Percentiles rank a stretch among this genome's conserved stretches.
Evolutionary conservation across 2,888 invertebrate genomes (phyloP).

Genomic region (Dryadula phaetusa): DNA sequence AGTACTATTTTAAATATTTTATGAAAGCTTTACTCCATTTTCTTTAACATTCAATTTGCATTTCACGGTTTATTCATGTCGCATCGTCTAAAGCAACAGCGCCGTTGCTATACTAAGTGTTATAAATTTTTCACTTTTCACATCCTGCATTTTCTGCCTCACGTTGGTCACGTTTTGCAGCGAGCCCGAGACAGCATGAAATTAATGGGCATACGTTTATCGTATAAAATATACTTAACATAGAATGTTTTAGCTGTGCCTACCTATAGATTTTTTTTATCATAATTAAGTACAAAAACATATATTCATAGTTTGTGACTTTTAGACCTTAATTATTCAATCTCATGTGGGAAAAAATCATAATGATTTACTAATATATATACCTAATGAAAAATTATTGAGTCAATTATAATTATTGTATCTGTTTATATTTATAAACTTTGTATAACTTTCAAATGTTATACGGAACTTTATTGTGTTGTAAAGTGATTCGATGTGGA

Average conservation of each 20-base stretch:
- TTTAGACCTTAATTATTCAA: too few relatives aligned
- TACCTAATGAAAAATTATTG: too few relatives aligned
- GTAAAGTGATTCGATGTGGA: too few relatives aligned
- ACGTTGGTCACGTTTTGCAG: slow-evolving; percentile 37
- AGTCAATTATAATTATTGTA: too few relatives aligned
- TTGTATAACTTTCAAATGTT: too few relatives aligned
- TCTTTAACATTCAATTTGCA: slow-evolving; percentile 4
- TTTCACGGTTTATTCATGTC: slow-evolving; percentile 20
- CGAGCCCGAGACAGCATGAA: slow-evolving; percentile 32
- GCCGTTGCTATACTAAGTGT: slow-evolving; percentile 32
- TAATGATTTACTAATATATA: too few relatives aligned
- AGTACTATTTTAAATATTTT: background rate
- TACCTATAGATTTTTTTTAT: background rate
- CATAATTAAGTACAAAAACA: background rate
- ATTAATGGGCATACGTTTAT: slow-evolving; percentile 38
- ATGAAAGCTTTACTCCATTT: background rate
- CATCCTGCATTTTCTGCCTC: slow-evolving; percentile 36
- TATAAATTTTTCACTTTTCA: slow-evolving; percentile 43
- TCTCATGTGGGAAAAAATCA: too few relatives aligned
- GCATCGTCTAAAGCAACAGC: slow-evolving; percentile 23
- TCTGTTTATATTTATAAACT: too few relatives aligned
- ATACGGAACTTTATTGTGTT: too few relatives aligned
- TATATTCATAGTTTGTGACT: background rate
- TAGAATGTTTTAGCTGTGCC: slow-evolving; percentile 18
- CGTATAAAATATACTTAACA: slow-evolving; percentile 27